Evolutionary conservation across 2,888 invertebrate genomes (phyloP).

Genomic region (Catocala sponsa): DNA sequence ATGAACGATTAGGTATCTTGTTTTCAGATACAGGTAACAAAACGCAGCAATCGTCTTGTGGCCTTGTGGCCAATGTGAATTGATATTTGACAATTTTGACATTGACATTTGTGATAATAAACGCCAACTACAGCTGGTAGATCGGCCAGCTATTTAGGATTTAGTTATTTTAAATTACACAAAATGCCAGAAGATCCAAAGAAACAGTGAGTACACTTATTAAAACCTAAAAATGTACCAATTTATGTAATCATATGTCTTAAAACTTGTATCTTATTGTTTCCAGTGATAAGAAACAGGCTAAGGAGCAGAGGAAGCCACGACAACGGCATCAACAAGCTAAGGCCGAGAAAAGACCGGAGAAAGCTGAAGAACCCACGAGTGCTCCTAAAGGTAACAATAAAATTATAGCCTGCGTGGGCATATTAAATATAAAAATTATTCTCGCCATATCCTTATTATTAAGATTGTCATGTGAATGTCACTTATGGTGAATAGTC

Average conservation of each 20-base stretch:
- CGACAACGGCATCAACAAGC: slow-evolving; percentile 62
- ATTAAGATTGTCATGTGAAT: too few species aligned
- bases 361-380: slow-evolving; percentile 57
- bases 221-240: background rate
- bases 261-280: background rate
- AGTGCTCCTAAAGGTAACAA: slow-evolving; percentile 52
- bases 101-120: slow-evolving; percentile 5
- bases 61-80: too few species aligned
- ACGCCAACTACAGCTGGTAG: slow-evolving; percentile 13
- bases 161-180: slow-evolving; percentile 1
- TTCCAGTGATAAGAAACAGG: slow-evolving; percentile 70
- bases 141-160: slow-evolving; percentile 10
- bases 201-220: slow-evolving; percentile 66
- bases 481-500: too few species aligned
- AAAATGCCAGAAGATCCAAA: slow-evolving; percentile 73
- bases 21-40: too few species aligned
- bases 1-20: too few species aligned
- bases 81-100: slow-evolving; percentile 10
- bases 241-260: background rate
- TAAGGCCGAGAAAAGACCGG: slow-evolving; percentile 45
- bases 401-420: background rate
- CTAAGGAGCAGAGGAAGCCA: slow-evolving; percentile 77
- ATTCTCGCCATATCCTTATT: too few species aligned
- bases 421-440: background rate
- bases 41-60: too few species aligned